These are phyloP conservation scores for Trematomus bernacchii DNA, from an alignment of 2,797 vertebrate species.

Conservation along the genomic window DNA sequence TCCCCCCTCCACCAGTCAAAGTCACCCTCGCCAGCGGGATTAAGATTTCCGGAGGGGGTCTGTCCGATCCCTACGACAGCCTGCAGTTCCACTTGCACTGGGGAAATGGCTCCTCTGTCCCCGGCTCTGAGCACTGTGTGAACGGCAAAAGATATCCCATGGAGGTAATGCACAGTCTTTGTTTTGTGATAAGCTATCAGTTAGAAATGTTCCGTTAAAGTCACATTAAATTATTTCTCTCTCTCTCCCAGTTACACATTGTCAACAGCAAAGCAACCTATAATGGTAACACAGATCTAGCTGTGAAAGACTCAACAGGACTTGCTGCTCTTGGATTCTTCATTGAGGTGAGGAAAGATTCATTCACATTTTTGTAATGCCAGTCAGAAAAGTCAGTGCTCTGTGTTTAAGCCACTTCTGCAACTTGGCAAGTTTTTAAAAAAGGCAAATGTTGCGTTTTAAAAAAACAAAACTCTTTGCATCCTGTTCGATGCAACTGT, in stretches of 20 bases:
- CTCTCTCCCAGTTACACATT: slow-evolving; percentile 80
- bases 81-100: slow-evolving; percentile 86
- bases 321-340: slow-evolving; percentile 82
- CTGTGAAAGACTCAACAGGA: slow-evolving; percentile 56
- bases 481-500: background rate
- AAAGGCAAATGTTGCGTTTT: background rate
- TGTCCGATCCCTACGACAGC: slow-evolving; percentile 63
- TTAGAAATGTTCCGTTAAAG: background rate
- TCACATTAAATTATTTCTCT: background rate
- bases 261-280: slow-evolving; percentile 68
- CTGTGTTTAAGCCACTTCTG: background rate
- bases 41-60: slow-evolving; percentile 62
- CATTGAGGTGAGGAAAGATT: slow-evolving; percentile 75
- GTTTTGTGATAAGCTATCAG: background rate
- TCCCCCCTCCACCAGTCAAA: slow-evolving; percentile 64
- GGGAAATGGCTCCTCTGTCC: slow-evolving; percentile 66
- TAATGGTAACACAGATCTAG: slow-evolving; percentile 30
- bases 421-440: background rate
- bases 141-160: slow-evolving; percentile 76
- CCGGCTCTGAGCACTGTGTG: slow-evolving; percentile 85
- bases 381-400: background rate
- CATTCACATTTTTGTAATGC: background rate
- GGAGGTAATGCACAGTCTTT: slow-evolving; percentile 77
- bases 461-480: background rate
- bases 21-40: background rate